phyloP scores from a whole-genome alignment of 1,140 invertebrate genomes.

The Nebria ingens region DNA sequence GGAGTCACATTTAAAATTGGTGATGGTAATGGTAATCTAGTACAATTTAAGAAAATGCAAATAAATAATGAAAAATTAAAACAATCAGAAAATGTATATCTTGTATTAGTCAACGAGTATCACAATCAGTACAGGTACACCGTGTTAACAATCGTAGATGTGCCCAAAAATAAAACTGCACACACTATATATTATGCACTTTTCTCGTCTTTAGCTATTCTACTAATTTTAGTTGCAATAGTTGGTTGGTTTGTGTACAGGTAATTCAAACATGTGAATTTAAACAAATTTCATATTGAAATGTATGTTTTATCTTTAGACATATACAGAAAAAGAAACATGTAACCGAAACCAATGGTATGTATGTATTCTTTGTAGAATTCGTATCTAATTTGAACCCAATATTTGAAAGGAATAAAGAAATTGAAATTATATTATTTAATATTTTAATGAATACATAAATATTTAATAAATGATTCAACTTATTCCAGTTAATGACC shows the following conservation, averaged over 20 bases:
- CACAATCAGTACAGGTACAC: background rate
- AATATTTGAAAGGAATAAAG: background rate
- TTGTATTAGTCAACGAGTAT: background rate
- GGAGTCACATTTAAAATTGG: too few relatives aligned
- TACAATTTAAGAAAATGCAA: too few relatives aligned
- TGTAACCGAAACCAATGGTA: background rate
- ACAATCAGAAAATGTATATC: background rate
- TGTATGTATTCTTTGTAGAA: too few relatives aligned
- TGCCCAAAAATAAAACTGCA: background rate
- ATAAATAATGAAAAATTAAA: background rate
- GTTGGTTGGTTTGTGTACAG: background rate
- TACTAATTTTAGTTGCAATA: background rate
- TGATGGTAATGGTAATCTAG: too few relatives aligned
- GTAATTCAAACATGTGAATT: conserved; percentile 1
- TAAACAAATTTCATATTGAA: background rate
- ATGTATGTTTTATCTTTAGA: background rate
- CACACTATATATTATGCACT: background rate
- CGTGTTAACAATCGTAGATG: background rate
- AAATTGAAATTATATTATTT: background rate
- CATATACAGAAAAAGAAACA: background rate
- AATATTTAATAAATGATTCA: too few relatives aligned
- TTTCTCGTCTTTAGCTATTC: background rate
- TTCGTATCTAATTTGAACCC: too few relatives aligned
- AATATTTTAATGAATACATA: background rate
- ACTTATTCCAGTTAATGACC: too few relatives aligned